Evolutionary conservation across 2,888 invertebrate genomes (phyloP), one percentile per base, ranked within the genome.

Genomic region (Nudaria mundana): DNA sequence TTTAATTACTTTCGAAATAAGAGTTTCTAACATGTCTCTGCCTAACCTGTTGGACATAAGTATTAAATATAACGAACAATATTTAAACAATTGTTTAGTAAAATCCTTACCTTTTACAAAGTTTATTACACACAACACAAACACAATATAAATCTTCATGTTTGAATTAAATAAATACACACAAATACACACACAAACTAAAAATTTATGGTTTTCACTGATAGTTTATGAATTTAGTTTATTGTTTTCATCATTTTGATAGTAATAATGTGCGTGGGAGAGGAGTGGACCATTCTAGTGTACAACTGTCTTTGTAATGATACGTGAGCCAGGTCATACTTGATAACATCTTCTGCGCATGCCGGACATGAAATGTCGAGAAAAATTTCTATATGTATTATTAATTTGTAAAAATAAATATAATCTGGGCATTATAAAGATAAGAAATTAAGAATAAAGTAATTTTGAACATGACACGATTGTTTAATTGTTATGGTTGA

Each of bases 261-360:
- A 14, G 32, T 22, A 5, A 37, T 18, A 5, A 20, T 20, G 18
- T 33, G 32, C 22, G 32, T 13, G 34, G 34, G 38, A 43, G 46
- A n/a, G n/a, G 35, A 41, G 32, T 40, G 35, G 30, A 16, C 53
- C 58, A 44, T 41, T 41, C 37, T 36, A 22, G 50, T 47, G 51
- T 34, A 37, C 30, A 60, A 45, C 58, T 34, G 68, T 48, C 59
- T 58, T 23, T 13, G 56, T 53, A 66, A 59, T 75, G 76, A 64
- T 64, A 66, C 40, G 44, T 49, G 40, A 53, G 41, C n/a, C 61
- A 62, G 79, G 79, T 80, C 76, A 77, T 49, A 24, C 16, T 25
- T 71, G 81, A 81, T 81, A 81, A 81, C 55, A 66, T 66, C n/a
- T 76, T 79, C 76, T 76, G 81, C 81, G 81, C 81, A 79, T 73